Percentiles rank a stretch among this genome's conserved stretches.
Conservation (phyloP, 1,140 invertebrate genomes). For the Drosophila punjabiensis region DNA sequence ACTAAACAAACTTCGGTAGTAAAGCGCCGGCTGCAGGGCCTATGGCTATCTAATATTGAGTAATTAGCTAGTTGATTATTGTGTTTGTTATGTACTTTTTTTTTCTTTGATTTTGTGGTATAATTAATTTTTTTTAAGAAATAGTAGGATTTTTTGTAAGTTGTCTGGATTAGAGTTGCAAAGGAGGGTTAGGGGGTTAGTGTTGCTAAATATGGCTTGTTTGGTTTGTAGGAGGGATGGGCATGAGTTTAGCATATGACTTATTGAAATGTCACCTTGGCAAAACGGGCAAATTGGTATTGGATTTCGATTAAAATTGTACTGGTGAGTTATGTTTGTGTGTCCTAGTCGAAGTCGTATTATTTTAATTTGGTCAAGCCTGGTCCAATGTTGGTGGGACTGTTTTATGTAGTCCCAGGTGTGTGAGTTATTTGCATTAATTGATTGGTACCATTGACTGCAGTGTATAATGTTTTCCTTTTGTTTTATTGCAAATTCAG, state of each 20-base stretch:
- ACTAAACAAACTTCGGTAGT: background rate
- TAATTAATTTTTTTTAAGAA: background rate
- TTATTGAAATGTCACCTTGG: constrained; percentile 3
- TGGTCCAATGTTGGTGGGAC: too few relatives aligned
- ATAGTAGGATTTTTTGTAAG: too few relatives aligned
- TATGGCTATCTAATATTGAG: constrained; percentile 10
- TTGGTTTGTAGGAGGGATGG: constrained; percentile 5
- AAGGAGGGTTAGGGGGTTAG: background rate
- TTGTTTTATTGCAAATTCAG: too few relatives aligned
- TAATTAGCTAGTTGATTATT: background rate
- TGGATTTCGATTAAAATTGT: background rate
- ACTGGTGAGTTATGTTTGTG: constrained; percentile 6
- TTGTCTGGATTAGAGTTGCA: background rate
- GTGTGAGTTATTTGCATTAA: background rate
- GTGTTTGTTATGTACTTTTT: background rate
- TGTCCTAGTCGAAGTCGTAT: background rate
- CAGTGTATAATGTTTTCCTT: too few relatives aligned
- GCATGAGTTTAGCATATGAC: constrained; percentile 1
- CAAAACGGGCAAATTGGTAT: constrained; percentile 1
- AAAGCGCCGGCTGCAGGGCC: background rate
- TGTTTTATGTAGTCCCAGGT: too few relatives aligned
- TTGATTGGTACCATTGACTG: constrained; percentile 2
- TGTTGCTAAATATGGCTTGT: constrained; percentile 6
- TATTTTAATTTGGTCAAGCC: too few relatives aligned
- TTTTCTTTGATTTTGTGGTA: constrained; percentile 1